phyloP scores from a whole-genome alignment of 2,888 invertebrate genomes.

The Drosophila robusta region DNA sequence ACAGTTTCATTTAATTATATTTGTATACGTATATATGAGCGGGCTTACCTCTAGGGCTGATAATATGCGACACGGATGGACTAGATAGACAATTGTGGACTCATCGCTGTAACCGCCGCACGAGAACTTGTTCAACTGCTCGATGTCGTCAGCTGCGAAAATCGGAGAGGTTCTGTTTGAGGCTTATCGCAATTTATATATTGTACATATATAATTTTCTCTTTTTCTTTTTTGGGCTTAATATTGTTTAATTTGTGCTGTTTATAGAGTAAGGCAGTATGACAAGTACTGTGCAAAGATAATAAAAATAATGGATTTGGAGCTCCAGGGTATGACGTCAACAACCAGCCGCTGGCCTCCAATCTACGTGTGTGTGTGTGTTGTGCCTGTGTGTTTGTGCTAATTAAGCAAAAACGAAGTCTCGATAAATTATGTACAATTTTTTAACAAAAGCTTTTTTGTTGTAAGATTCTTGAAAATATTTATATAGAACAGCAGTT shows the following conservation, averaged over 20 bases:
- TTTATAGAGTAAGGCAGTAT: slow-evolving; percentile 43
- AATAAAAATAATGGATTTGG: slow-evolving; percentile 36
- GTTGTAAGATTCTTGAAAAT: slow-evolving; percentile 18
- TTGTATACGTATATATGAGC: neutral
- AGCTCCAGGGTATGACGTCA: slow-evolving; percentile 62
- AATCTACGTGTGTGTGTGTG: slow-evolving; percentile 10
- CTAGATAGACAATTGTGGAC: slow-evolving; percentile 93
- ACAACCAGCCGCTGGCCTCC: slow-evolving; percentile 19
- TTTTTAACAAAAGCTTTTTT: slow-evolving; percentile 16
- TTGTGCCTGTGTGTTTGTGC: slow-evolving; percentile 34
- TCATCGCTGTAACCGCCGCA: slow-evolving; percentile 94
- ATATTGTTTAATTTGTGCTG: slow-evolving; percentile 35
- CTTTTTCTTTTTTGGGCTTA: slow-evolving; percentile 11
- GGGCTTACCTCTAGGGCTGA: slow-evolving; percentile 90
- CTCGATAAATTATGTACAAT: neutral
- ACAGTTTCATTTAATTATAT: too few relatives aligned
- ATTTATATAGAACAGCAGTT: slow-evolving; percentile 14
- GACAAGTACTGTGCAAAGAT: slow-evolving; percentile 47
- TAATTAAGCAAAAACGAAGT: slow-evolving; percentile 59
- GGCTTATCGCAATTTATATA: slow-evolving; percentile 28
- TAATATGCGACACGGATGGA: slow-evolving; percentile 94
- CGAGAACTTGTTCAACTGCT: slow-evolving; percentile 92
- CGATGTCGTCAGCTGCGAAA: slow-evolving; percentile 90
- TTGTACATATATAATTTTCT: neutral
- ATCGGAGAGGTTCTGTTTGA: slow-evolving; percentile 21